Percentiles rank a stretch among this genome's conserved stretches.
Evolutionary conservation across 2,797 vertebrate species (phyloP).

Genomic region (Sebastes vulpes): DNA sequence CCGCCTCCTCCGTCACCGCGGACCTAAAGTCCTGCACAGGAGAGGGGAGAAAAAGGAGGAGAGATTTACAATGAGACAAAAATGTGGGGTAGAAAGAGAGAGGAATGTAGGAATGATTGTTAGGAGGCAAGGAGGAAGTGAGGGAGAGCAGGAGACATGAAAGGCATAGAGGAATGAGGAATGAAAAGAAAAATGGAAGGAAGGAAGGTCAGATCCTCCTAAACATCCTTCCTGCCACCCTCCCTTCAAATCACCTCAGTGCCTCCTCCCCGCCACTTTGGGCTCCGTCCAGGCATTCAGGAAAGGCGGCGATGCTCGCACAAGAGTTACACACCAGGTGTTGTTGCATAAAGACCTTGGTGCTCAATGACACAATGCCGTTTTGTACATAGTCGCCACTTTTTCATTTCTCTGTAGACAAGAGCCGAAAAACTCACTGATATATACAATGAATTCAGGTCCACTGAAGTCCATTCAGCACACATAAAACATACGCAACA

Average conservation of each 20-base stretch:
- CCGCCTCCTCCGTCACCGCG: conserved; percentile 73
- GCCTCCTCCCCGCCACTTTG: conserved; percentile 31
- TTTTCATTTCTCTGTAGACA: conserved; percentile 35
- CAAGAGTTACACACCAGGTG: conserved; percentile 71
- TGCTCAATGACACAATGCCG: conserved; percentile 47
- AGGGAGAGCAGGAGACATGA: conserved; percentile 44
- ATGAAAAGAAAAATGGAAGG: conserved; percentile 64
- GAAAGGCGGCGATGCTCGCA: conserved; percentile 65
- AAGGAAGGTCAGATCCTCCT: conserved; percentile 80
- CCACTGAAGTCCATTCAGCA: conserved; percentile 25
- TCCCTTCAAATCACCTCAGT: conserved; percentile 64
- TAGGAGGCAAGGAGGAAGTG: conserved; percentile 36
- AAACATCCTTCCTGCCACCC: conserved; percentile 82
- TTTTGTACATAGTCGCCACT: conserved; percentile 15
- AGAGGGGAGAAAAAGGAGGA: conserved; percentile 1
- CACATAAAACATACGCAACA: conserved; percentile 50
- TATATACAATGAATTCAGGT: conserved; percentile 2
- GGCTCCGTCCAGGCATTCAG: conserved; percentile 75
- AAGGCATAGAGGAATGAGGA: conserved; percentile 59
- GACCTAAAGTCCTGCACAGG: conserved; percentile 89
- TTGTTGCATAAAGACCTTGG: conserved; percentile 73
- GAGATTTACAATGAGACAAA: conserved; percentile 9
- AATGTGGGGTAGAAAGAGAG: neutral
- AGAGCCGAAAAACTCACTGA: neutral
- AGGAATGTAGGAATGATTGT: conserved; percentile 18